These are phyloP conservation scores for Notothenia coriiceps DNA, from an alignment of 2,113 vertebrate genomes.

Conservation along the genomic window DNA sequence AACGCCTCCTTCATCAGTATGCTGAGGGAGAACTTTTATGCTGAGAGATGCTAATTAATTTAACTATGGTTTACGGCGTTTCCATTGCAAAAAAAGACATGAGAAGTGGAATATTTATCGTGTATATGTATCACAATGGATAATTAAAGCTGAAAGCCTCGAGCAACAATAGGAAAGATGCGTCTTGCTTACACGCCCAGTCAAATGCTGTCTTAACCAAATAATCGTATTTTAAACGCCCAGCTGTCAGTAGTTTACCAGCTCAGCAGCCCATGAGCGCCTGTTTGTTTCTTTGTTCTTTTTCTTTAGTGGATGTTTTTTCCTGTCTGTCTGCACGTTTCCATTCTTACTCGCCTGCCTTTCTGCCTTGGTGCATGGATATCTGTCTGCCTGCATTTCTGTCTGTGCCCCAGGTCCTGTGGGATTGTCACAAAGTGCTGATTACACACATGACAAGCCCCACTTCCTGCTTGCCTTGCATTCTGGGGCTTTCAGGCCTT, in stretches of 20 bases:
- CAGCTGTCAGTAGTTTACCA: slow-evolving; percentile 25
- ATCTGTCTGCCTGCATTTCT: slow-evolving; percentile 70
- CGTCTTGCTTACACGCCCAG: background rate
- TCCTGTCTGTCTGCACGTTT: slow-evolving; percentile 49
- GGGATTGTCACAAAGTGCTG: slow-evolving; percentile 84
- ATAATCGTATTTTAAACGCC: slow-evolving; percentile 19
- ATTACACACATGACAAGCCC: slow-evolving; percentile 83
- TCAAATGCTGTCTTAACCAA: slow-evolving; percentile 4
- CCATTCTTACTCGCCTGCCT: slow-evolving; percentile 45
- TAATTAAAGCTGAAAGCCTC: slow-evolving; percentile 2
- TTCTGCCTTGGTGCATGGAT: slow-evolving; percentile 60
- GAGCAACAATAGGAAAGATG: slow-evolving; percentile 5
- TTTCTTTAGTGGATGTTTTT: slow-evolving; percentile 16
- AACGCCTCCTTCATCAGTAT: background rate
- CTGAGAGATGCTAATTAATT: background rate
- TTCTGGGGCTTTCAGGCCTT: slow-evolving; percentile 79
- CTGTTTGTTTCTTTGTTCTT: slow-evolving; percentile 37
- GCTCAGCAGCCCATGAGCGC: slow-evolving; percentile 13
- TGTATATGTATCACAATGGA: background rate
- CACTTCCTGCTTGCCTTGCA: slow-evolving; percentile 85
- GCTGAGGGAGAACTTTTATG: background rate
- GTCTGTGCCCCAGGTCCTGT: slow-evolving; percentile 69
- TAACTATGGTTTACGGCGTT: slow-evolving; percentile 11
- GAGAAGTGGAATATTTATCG: background rate
- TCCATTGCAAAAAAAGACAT: background rate